Base-by-base conservation (phyloP, 2,797 vertebrate genomes). In the Novumbra hubbsi region DNA sequence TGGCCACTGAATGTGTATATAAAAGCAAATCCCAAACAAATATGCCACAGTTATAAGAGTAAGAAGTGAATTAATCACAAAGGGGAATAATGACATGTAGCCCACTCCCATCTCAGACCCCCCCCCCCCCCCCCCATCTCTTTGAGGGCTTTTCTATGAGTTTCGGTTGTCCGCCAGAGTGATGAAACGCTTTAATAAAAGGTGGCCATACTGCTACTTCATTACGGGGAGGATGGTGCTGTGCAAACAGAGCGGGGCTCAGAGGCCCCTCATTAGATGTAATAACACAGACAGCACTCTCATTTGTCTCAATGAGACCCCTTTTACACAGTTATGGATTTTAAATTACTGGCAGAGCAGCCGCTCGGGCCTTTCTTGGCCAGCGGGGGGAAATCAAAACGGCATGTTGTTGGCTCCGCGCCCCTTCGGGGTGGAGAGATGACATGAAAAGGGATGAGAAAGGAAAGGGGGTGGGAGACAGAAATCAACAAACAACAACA, bases 171-270 rank as follows among this genome's bases (percentile, higher is more conserved):
- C 77, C 28, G 21, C 49, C 21, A n/a, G 17, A 75, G 45, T 64
- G 57, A 73, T 55, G 66, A 64, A 65, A 66, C 55, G 65, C 70
- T 75, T 55, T 64, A 69, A 75, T 68, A 68, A 64, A 72, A 63
- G 38, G 19, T n/a, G n/a, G 71, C 62, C 57, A 68, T 68, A 75
- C 21, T 71, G 52, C 66, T 55, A 41, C 28, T 75, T 70, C 74
- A 72, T 76, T 76, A 73, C 28, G 60, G 9, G 28, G 50, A 52
- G 71, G 50, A 63, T 24, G 55, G 12, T 28, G 48, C 60, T 45
- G 73, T 19, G 34, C 28, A 52, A 11, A 5, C 24, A 12, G 28
- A 65, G 21, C 24, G 5, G 28, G 45, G 21, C 28, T n/a, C 63
- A 32, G 21, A 57, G 65, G 19, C 28, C 17, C 34, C 68, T 71